phyloP scores from a whole-genome alignment of 2,113 vertebrate genomes.

The Caracal caracal region DNA sequence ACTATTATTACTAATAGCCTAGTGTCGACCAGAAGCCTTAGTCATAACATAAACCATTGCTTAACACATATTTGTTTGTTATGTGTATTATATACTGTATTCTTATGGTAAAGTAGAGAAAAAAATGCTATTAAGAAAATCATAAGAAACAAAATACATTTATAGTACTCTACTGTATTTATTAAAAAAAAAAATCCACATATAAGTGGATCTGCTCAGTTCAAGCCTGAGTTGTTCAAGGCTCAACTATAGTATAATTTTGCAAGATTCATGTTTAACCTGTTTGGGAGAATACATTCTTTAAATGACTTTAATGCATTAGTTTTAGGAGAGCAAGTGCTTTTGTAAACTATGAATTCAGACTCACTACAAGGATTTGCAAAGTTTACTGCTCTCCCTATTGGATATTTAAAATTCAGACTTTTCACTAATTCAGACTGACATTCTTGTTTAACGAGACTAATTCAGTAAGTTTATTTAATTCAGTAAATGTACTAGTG shows the following conservation, averaged over 20 bases:
- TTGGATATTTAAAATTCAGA: conserved; percentile 25
- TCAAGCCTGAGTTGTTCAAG: background rate
- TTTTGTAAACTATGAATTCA: conserved; percentile 45
- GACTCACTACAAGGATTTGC: background rate
- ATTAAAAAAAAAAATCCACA: background rate
- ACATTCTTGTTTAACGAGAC: background rate
- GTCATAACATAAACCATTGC: background rate
- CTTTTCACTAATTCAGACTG: conserved; percentile 26
- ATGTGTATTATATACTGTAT: background rate
- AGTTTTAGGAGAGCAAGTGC: conserved; percentile 4
- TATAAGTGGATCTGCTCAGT: background rate
- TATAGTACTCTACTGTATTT: background rate
- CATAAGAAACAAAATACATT: background rate
- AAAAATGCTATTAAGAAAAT: background rate
- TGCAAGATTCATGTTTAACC: background rate
- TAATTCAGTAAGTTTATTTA: conserved; percentile 33
- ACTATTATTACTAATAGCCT: background rate
- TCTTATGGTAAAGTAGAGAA: background rate
- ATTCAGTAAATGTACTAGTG: background rate
- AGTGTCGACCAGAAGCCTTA: background rate
- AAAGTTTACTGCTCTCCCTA: conserved; percentile 21
- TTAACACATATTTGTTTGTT: background rate
- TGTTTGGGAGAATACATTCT: conserved; percentile 21
- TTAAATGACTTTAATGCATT: background rate
- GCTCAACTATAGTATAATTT: background rate